These are phyloP conservation scores for Paramuricea clavata DNA, from an alignment of 92 coral and sea anemone genomes.

Conservation along the genomic window DNA sequence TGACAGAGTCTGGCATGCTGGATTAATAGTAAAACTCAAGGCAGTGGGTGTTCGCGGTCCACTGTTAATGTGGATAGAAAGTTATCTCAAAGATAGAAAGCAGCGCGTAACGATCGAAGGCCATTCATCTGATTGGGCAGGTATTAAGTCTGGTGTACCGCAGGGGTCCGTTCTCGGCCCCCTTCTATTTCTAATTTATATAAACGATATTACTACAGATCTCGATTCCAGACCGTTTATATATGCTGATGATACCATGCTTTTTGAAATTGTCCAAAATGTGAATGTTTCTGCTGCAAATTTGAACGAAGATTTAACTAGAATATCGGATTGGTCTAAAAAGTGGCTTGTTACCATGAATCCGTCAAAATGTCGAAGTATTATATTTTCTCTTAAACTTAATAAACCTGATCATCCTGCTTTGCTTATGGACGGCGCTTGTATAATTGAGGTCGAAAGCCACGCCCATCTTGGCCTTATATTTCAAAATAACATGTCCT, in stretches of 20 bases:
- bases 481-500: conserved; percentile 31
- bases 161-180: conserved; percentile 52
- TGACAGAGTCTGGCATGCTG: too few species aligned
- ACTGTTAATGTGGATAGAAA: neutral
- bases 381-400: conserved; percentile 44
- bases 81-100: neutral
- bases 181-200: conserved; percentile 43
- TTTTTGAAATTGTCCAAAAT: conserved; percentile 44
- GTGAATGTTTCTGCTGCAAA: neutral
- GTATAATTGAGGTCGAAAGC: neutral
- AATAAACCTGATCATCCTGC: conserved; percentile 28
- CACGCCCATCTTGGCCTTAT: conserved; percentile 46
- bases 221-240: conserved; percentile 36
- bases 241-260: conserved; percentile 61
- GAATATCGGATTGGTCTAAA: conserved; percentile 30
- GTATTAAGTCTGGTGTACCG: conserved; percentile 32
- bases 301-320: conserved; percentile 9
- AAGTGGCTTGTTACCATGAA: conserved; percentile 53
- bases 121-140: conserved; percentile 24
- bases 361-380: conserved; percentile 14
- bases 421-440: neutral
- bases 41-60: neutral
- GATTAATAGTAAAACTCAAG: too few species aligned
- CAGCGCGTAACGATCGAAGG: conserved; percentile 22
- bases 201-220: conserved; percentile 36